These are phyloP conservation scores for Spisula solida DNA, from an alignment of 2,888 invertebrate species.

Conservation along the genomic window DNA sequence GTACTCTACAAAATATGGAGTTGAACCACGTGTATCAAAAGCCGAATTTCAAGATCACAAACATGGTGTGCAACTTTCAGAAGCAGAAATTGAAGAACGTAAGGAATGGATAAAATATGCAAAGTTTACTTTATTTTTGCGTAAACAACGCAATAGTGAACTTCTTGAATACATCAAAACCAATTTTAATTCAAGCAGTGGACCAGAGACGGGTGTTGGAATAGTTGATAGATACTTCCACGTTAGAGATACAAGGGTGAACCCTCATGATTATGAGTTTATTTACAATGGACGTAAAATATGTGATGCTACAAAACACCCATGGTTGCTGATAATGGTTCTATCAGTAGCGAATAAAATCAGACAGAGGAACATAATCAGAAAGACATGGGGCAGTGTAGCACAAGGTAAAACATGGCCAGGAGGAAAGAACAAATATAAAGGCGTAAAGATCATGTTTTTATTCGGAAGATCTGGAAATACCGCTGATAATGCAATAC, in stretches of 20 bases:
- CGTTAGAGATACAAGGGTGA: neutral
- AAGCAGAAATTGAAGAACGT: neutral
- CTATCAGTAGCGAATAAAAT: neutral
- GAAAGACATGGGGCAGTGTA: slow-evolving; percentile 3
- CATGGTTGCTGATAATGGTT: neutral
- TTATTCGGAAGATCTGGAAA: neutral
- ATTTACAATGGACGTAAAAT: neutral
- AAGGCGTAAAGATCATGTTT: neutral
- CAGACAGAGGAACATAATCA: neutral
- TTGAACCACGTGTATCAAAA: no score
- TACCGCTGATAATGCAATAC: neutral
- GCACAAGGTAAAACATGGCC: neutral
- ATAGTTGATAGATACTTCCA: neutral
- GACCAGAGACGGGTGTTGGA: neutral
- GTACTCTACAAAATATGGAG: neutral
- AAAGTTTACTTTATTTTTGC: neutral
- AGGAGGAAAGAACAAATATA: neutral
- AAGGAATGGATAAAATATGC: neutral
- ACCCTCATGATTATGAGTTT: neutral
- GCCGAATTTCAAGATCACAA: no score
- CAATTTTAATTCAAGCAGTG: neutral
- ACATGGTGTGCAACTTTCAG: neutral
- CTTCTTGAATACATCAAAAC: neutral
- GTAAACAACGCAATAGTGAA: neutral
- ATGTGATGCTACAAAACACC: neutral